phyloP scores from a whole-genome alignment of 2,797 vertebrate species.

The Clarias fuscus region DNA sequence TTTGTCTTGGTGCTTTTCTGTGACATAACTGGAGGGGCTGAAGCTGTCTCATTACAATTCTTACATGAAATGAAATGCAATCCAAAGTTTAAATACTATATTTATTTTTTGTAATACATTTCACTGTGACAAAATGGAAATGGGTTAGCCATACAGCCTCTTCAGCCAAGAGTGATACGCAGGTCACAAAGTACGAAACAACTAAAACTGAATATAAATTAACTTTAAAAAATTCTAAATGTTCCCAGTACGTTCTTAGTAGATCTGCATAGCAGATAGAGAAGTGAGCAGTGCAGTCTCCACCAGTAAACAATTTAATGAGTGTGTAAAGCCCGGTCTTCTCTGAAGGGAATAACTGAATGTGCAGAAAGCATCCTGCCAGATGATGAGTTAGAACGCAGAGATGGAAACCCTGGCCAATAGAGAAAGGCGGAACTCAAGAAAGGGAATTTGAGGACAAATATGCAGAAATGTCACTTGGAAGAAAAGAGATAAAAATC shows the following conservation, averaged over 20 bases:
- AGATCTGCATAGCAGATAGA: not conserved
- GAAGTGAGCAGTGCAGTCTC: not conserved
- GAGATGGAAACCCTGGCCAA: not conserved
- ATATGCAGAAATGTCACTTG: not conserved
- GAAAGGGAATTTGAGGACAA: conserved; percentile 9
- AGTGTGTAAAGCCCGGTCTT: not conserved
- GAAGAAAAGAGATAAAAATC: not conserved
- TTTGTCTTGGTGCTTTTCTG: not conserved
- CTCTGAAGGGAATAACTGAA: not conserved
- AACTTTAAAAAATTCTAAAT: not conserved
- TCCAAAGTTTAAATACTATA: not conserved
- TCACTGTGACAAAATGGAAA: not conserved
- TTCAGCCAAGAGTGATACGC: not conserved
- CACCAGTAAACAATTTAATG: not conserved
- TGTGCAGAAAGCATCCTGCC: conserved; percentile 21
- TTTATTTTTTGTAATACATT: not conserved
- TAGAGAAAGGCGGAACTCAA: not conserved
- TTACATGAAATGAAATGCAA: not conserved
- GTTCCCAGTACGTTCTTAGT: not conserved
- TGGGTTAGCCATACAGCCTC: not conserved
- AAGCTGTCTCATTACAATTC: not conserved
- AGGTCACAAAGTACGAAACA: not conserved
- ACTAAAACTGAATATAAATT: not conserved
- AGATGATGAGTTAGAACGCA: not conserved
- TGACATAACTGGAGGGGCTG: not conserved